Percentiles rank a stretch among this genome's conserved stretches.
These are phyloP conservation scores for Pangasianodon gigas DNA, from an alignment of 2,113 vertebrate genomes.

Conservation along the genomic window DNA sequence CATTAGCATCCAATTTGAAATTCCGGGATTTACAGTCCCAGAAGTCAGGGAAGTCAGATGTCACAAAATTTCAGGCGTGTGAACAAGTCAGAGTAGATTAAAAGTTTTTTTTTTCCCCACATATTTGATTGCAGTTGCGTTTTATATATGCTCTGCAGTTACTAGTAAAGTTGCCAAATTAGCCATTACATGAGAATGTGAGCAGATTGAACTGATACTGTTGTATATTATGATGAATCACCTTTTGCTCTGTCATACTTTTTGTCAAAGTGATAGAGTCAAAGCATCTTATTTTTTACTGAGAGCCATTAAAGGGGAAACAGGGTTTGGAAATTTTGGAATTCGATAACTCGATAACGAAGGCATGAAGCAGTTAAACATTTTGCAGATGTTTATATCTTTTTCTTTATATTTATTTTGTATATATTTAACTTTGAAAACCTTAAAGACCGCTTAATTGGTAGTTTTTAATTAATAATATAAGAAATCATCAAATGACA, in stretches of 20 bases:
- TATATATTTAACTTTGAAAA: no score
- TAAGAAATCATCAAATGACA: no score
- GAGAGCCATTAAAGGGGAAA: no score
- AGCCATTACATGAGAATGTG: not conserved
- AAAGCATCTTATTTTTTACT: not conserved
- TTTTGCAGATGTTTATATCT: not conserved
- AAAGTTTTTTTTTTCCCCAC: not conserved
- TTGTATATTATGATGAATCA: not conserved
- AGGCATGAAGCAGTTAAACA: no score
- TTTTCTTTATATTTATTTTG: not conserved
- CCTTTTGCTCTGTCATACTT: not conserved
- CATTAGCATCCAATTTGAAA: slow-evolving; percentile 16
- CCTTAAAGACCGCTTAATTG: no score
- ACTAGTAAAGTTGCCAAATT: not conserved
- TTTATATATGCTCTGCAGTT: not conserved
- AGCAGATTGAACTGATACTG: not conserved
- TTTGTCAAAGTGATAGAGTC: not conserved
- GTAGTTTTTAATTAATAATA: no score
- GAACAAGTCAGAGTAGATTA: not conserved
- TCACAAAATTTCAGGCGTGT: not conserved
- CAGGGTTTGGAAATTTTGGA: no score
- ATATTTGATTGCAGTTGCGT: not conserved
- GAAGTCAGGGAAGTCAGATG: not conserved
- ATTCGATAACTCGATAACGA: no score
- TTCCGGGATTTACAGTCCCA: not conserved